Percentiles rank a stretch among this genome's conserved stretches.
Conservation (phyloP, 2,113 vertebrate species). For the Percopsis transmontana region DNA sequence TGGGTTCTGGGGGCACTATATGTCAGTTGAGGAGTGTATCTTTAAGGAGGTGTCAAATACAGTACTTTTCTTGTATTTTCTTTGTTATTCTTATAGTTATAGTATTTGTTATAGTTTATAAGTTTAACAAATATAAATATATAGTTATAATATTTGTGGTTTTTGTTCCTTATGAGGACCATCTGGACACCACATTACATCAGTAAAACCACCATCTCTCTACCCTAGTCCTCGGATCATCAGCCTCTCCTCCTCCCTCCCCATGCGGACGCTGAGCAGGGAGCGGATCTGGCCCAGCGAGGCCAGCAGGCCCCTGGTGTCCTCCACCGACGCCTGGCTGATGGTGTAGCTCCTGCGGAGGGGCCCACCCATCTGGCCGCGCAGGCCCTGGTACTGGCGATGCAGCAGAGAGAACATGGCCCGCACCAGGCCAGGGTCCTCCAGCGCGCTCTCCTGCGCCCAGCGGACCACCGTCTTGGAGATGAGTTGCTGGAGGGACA, state of each 20-base stretch:
- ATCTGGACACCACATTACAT: no score
- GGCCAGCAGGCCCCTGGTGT: constrained; percentile 87
- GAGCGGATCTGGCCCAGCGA: constrained; percentile 92
- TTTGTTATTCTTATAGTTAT: no score
- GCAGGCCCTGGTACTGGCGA: constrained; percentile 88
- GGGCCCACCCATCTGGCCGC: constrained; percentile 82
- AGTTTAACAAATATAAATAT: no score
- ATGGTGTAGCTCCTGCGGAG: constrained; percentile 91
- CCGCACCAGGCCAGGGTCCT: constrained; percentile 85
- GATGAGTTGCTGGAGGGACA: constrained; percentile 88
- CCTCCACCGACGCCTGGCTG: constrained; percentile 87
- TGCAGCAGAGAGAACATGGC: constrained; percentile 90
- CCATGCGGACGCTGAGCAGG: constrained; percentile 92
- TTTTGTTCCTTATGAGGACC: no score
- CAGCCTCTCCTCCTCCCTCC: constrained; percentile 90
- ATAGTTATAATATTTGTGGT: no score
- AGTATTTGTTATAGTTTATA: no score
- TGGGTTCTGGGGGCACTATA: no score
- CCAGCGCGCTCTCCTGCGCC: constrained; percentile 89
- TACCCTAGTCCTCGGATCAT: constrained; percentile 95
- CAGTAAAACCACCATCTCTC: no score
- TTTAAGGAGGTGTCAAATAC: no score
- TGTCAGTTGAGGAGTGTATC: no score
- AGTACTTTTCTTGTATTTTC: no score
- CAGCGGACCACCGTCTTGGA: constrained; percentile 88